Conservation (phyloP, 1,140 invertebrate genomes). For the Agrilus planipennis region DNA sequence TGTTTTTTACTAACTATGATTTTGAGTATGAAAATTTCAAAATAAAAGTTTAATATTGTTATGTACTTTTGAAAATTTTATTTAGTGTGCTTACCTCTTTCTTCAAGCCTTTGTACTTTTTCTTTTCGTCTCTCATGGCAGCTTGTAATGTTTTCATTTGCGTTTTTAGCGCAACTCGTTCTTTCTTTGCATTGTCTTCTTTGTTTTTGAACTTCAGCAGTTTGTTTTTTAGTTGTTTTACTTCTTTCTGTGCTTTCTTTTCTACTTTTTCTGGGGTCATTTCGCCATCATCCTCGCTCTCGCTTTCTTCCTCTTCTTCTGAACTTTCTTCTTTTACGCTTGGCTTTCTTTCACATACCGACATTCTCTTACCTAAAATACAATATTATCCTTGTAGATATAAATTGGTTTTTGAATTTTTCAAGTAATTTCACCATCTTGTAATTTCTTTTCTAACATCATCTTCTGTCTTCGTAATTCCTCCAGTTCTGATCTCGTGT, state of each 20-base stretch:
- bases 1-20: no score
- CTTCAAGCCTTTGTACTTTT: slow-evolving; percentile 63
- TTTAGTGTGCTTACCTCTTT: slow-evolving; percentile 60
- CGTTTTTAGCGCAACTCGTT: slow-evolving; percentile 62
- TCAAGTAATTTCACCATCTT: slow-evolving; percentile 37
- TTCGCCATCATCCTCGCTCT: slow-evolving; percentile 51
- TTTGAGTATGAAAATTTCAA: no score
- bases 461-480: slow-evolving; percentile 64
- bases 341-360: slow-evolving; percentile 18
- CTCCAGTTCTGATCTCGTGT: slow-evolving; percentile 62
- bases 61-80: no score
- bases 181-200: slow-evolving; percentile 61
- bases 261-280: slow-evolving; percentile 56
- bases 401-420: background rate
- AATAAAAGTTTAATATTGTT: no score
- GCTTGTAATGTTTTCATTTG: slow-evolving; percentile 68
- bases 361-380: slow-evolving; percentile 21
- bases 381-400: background rate
- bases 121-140: slow-evolving; percentile 60
- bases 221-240: slow-evolving; percentile 64
- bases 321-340: slow-evolving; percentile 18
- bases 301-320: slow-evolving; percentile 40
- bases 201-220: slow-evolving; percentile 69
- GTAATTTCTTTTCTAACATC: slow-evolving; percentile 57
- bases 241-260: slow-evolving; percentile 41